phyloP scores from a whole-genome alignment of 1,140 invertebrate genomes.

The Drosophila nebulosa region DNA sequence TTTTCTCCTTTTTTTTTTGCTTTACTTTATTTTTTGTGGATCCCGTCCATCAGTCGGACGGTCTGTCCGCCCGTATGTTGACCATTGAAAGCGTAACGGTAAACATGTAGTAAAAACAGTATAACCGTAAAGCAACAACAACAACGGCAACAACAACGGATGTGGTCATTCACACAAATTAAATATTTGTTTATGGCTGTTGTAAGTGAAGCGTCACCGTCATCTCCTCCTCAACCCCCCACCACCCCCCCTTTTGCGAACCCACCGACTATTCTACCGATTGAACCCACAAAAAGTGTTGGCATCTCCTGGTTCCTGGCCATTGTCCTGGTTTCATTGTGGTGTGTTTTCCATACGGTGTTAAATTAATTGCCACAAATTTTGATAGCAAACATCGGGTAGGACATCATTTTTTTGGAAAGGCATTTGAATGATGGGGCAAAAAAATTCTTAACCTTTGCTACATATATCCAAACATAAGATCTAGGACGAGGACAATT shows the following conservation, averaged over 20 bases:
- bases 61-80: conserved; percentile 5
- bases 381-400: background rate
- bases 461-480: too few species aligned
- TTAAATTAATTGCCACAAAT: background rate
- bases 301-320: background rate
- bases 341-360: background rate
- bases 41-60: background rate
- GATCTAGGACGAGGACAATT: too few species aligned
- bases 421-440: background rate
- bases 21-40: conserved; percentile 5
- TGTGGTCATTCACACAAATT: conserved; percentile 68
- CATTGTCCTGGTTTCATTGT: background rate
- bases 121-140: background rate
- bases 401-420: background rate
- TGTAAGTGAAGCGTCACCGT: conserved; percentile 44
- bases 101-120: conserved; percentile 35
- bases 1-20: background rate
- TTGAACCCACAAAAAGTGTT: background rate
- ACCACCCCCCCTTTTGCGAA: too few species aligned
- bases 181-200: conserved; percentile 62
- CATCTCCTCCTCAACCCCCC: background rate
- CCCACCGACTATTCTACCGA: background rate
- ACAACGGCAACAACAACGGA: conserved; percentile 36
- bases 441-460: too few species aligned
- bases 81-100: conserved; percentile 36